These are phyloP conservation scores for Acleris sparsana DNA, from an alignment of 2,888 invertebrate genomes.

Conservation along the genomic window DNA sequence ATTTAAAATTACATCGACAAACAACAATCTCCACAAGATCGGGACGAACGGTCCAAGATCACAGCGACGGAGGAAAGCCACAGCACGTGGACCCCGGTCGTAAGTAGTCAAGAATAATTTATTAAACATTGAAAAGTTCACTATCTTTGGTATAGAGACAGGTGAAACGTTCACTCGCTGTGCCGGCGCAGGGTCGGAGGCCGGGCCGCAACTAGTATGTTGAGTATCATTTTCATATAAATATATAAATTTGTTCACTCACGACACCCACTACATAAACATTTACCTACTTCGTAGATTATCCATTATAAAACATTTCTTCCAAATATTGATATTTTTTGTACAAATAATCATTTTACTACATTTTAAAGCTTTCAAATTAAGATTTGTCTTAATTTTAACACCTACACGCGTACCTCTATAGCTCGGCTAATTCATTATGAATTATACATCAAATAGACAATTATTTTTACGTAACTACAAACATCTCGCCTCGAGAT, in stretches of 20 bases:
- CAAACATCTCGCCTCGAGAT: constrained; percentile 51
- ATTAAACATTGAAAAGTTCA: constrained; percentile 32
- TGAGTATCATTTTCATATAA: constrained; percentile 36
- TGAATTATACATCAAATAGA: constrained; percentile 53
- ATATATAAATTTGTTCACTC: constrained; percentile 30
- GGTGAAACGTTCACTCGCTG: constrained; percentile 13
- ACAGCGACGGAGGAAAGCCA: constrained; percentile 28
- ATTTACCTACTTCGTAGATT: constrained; percentile 44
- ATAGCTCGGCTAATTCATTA: constrained; percentile 56
- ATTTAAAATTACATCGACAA: constrained; percentile 29
- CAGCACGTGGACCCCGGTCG: constrained; percentile 18
- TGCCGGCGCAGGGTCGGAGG: constrained; percentile 29
- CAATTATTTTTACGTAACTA: constrained; percentile 50
- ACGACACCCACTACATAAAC: constrained; percentile 26
- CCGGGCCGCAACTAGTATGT: constrained; percentile 28
- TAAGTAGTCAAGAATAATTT: constrained; percentile 29
- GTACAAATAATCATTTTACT: constrained; percentile 68
- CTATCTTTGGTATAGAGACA: constrained; percentile 36
- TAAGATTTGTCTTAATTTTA: constrained; percentile 71
- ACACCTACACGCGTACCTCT: constrained; percentile 55
- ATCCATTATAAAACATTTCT: constrained; percentile 47
- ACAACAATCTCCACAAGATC: constrained; percentile 24
- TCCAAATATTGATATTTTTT: constrained; percentile 57
- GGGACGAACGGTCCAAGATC: constrained; percentile 24
- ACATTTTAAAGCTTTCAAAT: constrained; percentile 78